A percentile compares a stretch with the other conserved stretches of the same genome.
Conservation (phyloP, 2,113 vertebrate species). For the Isurus oxyrinchus region DNA sequence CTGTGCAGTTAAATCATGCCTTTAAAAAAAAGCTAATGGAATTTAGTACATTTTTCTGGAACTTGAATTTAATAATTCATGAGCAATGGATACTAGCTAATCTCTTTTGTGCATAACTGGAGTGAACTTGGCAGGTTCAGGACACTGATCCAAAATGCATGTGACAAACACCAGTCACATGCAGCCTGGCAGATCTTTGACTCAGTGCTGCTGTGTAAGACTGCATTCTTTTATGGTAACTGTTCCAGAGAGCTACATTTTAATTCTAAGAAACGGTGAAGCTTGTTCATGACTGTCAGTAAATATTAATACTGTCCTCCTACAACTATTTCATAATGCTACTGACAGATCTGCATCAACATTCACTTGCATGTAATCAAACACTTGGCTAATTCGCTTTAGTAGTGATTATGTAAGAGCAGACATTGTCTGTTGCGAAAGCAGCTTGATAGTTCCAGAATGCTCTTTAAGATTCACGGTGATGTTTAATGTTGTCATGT, state of each 20-base stretch:
- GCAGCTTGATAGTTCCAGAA: not conserved
- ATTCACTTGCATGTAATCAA: not conserved
- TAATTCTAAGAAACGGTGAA: slow-evolving; percentile 7
- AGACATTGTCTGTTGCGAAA: not conserved
- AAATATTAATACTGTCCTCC: slow-evolving; percentile 24
- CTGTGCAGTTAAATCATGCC: not conserved
- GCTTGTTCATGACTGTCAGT: slow-evolving; percentile 20
- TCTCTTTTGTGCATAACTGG: slow-evolving; percentile 20
- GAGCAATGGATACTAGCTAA: slow-evolving; percentile 3
- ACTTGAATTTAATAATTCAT: not conserved
- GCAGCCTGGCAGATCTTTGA: not conserved
- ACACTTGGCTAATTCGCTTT: not conserved
- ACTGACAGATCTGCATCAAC: not conserved
- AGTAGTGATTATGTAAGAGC: slow-evolving; percentile 10
- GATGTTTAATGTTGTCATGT: not conserved
- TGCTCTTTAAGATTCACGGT: not conserved
- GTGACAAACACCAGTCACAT: slow-evolving; percentile 26
- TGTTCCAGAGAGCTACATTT: slow-evolving; percentile 7
- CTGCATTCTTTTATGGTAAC: not conserved
- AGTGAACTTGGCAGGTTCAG: slow-evolving; percentile 5
- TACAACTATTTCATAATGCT: slow-evolving; percentile 15
- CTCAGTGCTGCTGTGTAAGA: slow-evolving; percentile 25
- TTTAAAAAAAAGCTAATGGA: not conserved
- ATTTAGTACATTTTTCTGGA: slow-evolving; percentile 7
- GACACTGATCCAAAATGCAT: slow-evolving; percentile 21